Base-by-base conservation (phyloP, 2,888 invertebrate species). In the Drosophila anomalata region DNA sequence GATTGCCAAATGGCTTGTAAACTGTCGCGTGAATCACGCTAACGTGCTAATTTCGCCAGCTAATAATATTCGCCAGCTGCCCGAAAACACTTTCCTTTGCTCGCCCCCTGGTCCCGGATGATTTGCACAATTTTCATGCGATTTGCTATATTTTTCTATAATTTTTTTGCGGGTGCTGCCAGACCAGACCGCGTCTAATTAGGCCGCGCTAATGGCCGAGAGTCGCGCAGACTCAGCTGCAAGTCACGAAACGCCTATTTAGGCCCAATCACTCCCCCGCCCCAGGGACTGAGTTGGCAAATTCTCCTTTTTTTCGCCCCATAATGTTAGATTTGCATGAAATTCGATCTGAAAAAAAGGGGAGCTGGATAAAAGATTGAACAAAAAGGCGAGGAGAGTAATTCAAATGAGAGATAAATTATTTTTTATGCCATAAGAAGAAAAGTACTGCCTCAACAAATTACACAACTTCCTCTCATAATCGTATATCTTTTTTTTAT, bases 211-310 rank as follows among this genome's bases (percentile, higher is more conserved):
- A 82, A 82, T 84, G 81, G 81, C 73, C 39, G n/a, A 20, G 47
- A 53, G 80, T 80, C 79, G 83, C 76, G 74, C 77, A 80, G 81
- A 83, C 81, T 81, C 79, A 77, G 76, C 83, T 85, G 86, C 83
- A 86, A 85, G 84, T 85, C 84, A 85, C 84, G 84, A 83, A 81
- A 72, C 59, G 79, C 75, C 84, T 75, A 86, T 85, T 85, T 83
- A 79, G 84, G 62, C 65, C 53, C 65, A 54, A 62, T 65, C 61
- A 46, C 53, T 46, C 67, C 65, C 69, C 61, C 61, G 29, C 55
- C 55, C 66, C 20, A 66, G 65, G 42, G 56, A 42, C 83, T 82
- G 84, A 84, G 77, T 79, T 81, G 73, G 82, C 82, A 62, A 53
- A 78, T 77, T 72, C 50, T 6, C 48, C 54, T 69, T 57, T 69